phyloP scores from a whole-genome alignment of 37 sponge, comb jelly and placozoan species.

The Geodia barretti region DNA sequence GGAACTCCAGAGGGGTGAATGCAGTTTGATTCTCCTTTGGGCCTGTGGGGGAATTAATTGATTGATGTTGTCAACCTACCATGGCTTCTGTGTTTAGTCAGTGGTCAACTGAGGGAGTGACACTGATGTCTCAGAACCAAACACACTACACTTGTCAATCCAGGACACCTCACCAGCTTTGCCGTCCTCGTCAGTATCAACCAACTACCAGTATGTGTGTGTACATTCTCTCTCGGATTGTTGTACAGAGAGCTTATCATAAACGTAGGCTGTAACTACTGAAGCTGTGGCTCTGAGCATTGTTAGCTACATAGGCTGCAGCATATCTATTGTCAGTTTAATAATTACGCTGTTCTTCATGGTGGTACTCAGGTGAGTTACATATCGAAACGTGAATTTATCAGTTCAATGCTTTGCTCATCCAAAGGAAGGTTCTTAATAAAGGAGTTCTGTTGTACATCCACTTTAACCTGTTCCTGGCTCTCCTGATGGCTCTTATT shows the following conservation, averaged over 20 bases:
- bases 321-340: slow-evolving; percentile 24
- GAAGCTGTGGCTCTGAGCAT: background rate
- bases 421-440: slow-evolving; percentile 41
- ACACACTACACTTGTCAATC: background rate
- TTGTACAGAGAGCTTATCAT: too few relatives aligned
- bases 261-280: background rate
- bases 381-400: too few relatives aligned
- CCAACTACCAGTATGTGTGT: background rate
- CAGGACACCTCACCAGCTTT: slow-evolving; percentile 49
- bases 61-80: too few relatives aligned
- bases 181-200: slow-evolving; percentile 55
- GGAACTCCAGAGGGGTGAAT: background rate
- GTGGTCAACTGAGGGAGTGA: slow-evolving; percentile 6
- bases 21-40: too few relatives aligned
- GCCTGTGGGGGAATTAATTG: too few relatives aligned
- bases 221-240: too few relatives aligned
- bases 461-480: slow-evolving; percentile 49
- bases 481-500: slow-evolving; percentile 32
- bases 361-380: background rate
- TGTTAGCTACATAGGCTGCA: slow-evolving; percentile 28
- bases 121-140: background rate
- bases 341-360: background rate
- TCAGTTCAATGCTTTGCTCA: too few relatives aligned
- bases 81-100: too few relatives aligned
- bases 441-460: slow-evolving; percentile 32